Evolutionary conservation across 2,113 vertebrate species (phyloP), one percentile per base, ranked within the genome.

Genomic region (Chaetodon auriga): DNA sequence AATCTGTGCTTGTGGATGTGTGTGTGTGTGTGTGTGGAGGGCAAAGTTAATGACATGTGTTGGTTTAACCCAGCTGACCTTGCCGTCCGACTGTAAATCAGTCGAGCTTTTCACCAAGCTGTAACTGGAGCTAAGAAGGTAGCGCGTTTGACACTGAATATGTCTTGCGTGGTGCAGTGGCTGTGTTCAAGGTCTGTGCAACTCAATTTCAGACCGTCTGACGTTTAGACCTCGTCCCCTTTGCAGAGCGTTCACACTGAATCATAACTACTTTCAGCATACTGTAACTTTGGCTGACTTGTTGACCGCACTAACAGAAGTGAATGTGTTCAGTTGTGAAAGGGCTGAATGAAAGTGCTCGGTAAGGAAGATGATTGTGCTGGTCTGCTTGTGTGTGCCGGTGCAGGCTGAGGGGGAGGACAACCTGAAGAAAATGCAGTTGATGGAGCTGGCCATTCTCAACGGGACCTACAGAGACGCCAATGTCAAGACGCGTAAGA

Each of bases 401-500:
- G 46, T 57, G 72, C 73, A 99, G 98, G 98, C 98, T 41, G 98
- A 99, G 94, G 98, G 98, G 79, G 98, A 99, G 93, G 98, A 99
- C 96, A 99, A 97, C 94, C 96, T 99, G 96, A 99, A 99, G 95
- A 99, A 99, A 95, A 98, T 99, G 97, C 98, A 99, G 93, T 94
- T 99, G 95, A 99, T 99, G 98, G 98, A 99, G 93, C 96, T 99
- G 78, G 98, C 98, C 79, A 99, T 99, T 92, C 96, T 99, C 92
- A 99, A 99, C 35, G 98, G 98, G 94, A 99, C 98, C 75, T 99
- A 99, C 96, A 96, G 98, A 95, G 98, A 99, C 76, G 98, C 98
- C 96, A 99, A 99, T 96, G 96, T 99, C 94, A 99, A 99, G 97
- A 98, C 97, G 95, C 96, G 98, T 99, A 99, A 99, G 98, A 83